Evolutionary conservation across 2,888 invertebrate genomes (phyloP), one percentile per base, ranked within the genome.

Genomic region (Epinotia demarniana): DNA sequence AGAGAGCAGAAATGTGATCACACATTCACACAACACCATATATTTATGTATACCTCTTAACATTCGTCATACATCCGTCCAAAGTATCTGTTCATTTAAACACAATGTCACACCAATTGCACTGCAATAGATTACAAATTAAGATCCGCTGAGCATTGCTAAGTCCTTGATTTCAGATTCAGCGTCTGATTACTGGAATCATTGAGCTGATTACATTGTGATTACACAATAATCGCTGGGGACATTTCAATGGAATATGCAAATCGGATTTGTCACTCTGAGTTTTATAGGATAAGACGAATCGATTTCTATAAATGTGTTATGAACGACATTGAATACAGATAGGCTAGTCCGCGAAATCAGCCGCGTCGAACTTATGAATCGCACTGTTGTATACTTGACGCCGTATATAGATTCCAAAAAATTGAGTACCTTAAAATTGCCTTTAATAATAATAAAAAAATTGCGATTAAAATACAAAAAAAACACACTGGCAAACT

Each of bases 171-270:
- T 33, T 9, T 16, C 33, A 61, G 16, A 27, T 9, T 16, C n/a
- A 61, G 16, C 23, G 5, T 8, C 13, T 33, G 58, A 60, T 60
- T 33, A 33, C 60, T 8, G 60, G n/a, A 61, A 61, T 61, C 60
- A 61, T 33, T 61, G 33, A 33, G 16, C 60, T 61, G 60, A 61
- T 61, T 61, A 61, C 27, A 33, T n/a, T n/a, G 49, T n/a, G 16
- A 53, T 53, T 53, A 53, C 49, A 53, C 27, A 33, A n/a, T 33
- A 61, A 61, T 27, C 60, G 8, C 16, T 61, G 16, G 13, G 11
- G 27, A 13, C 1, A 27, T 27, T 27, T 33, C 33, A 16, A 60
- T 16, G 13, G 60, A 60, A 27, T 27, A 33, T 33, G 6, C 8
- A 4, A 19, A 16, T 11, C 2, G 33, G 6, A 16, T 33, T 16